These are phyloP conservation scores for Benthosema pterotum DNA, from an alignment of 2,797 vertebrate genomes.

Conservation along the genomic window DNA sequence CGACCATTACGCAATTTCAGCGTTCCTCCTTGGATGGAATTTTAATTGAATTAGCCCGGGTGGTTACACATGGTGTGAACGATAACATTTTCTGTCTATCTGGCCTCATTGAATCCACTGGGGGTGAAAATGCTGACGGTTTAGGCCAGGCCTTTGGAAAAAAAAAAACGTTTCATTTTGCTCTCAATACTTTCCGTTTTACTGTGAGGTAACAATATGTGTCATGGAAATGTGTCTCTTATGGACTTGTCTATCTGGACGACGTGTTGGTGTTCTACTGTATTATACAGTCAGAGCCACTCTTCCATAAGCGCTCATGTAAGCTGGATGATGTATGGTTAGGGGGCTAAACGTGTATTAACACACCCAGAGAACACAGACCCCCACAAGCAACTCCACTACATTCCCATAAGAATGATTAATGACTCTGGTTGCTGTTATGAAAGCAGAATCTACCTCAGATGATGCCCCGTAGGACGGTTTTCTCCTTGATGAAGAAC, in stretches of 20 bases:
- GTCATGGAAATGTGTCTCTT: slow-evolving; percentile 10
- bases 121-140: slow-evolving; percentile 49
- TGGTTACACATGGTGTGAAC: slow-evolving; percentile 78
- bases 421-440: slow-evolving; percentile 61
- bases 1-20: slow-evolving; percentile 77
- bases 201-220: slow-evolving; percentile 40
- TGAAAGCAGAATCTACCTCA: slow-evolving; percentile 30
- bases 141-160: slow-evolving; percentile 42
- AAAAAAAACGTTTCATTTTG: slow-evolving; percentile 26
- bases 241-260: slow-evolving; percentile 16
- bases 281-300: slow-evolving; percentile 44
- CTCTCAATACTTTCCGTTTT: slow-evolving; percentile 3
- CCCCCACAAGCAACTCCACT: slow-evolving; percentile 51
- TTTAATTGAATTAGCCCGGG: slow-evolving; percentile 81
- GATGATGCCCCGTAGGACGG: slow-evolving; percentile 17
- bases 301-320: slow-evolving; percentile 60
- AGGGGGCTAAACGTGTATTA: slow-evolving; percentile 61
- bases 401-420: slow-evolving; percentile 60
- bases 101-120: slow-evolving; percentile 65
- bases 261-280: slow-evolving; percentile 30
- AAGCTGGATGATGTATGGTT: slow-evolving; percentile 64
- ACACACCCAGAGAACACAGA: slow-evolving; percentile 53
- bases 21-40: slow-evolving; percentile 75
- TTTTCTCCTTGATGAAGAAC: slow-evolving; percentile 32
- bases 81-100: slow-evolving; percentile 80